phyloP scores from a whole-genome alignment of 2,113 vertebrate species.

The Cynocephalus volans region DNA sequence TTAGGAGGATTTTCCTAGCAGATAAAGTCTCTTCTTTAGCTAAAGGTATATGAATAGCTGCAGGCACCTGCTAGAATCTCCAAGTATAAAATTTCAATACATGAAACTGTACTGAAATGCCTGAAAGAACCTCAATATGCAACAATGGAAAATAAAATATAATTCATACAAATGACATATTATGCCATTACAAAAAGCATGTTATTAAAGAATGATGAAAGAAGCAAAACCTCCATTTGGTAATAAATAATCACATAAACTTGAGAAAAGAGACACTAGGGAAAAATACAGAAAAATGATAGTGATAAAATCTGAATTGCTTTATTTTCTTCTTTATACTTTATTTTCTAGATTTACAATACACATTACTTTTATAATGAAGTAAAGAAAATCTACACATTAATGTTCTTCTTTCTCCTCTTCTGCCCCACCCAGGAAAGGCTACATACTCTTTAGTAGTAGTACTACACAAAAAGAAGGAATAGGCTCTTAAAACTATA shows the following conservation, averaged over 20 bases:
- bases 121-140: background rate
- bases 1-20: background rate
- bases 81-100: background rate
- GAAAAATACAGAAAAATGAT: background rate
- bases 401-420: background rate
- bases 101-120: background rate
- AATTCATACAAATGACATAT: background rate
- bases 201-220: background rate
- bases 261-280: background rate
- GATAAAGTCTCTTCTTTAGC: background rate
- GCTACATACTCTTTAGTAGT: background rate
- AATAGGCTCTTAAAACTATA: background rate
- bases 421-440: background rate
- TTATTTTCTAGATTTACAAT: slow-evolving; percentile 5
- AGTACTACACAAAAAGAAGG: background rate
- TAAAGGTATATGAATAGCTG: slow-evolving; percentile 1
- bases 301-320: background rate
- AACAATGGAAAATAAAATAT: background rate
- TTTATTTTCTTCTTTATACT: background rate
- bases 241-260: background rate
- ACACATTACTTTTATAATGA: background rate
- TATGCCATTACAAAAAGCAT: background rate
- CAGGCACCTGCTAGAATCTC: background rate
- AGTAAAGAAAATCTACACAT: background rate
- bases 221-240: background rate